Evolutionary conservation across 2,797 vertebrate genomes (phyloP).

Genomic region (Falco berigora): DNA sequence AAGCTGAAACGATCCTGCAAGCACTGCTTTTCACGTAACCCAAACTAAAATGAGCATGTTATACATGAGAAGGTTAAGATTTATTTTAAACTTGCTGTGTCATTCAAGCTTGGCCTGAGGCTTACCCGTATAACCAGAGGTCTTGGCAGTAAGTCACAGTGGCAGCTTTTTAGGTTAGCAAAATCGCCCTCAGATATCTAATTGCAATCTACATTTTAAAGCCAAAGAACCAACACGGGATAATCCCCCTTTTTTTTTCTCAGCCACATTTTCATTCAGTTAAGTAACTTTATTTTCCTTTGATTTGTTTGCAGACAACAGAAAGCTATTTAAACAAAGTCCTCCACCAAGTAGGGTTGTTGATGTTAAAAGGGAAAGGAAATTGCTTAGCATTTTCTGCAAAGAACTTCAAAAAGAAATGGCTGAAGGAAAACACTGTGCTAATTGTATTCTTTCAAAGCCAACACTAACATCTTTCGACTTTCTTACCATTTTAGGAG

Average conservation of each 20-base stretch:
- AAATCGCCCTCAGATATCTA: background rate
- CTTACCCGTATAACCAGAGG: background rate
- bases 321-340: constrained; percentile 10
- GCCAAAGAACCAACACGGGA: background rate
- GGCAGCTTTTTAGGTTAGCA: background rate
- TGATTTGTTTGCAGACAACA: constrained; percentile 32
- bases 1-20: background rate
- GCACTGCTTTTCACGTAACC: background rate
- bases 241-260: background rate
- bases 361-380: constrained; percentile 27
- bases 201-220: background rate
- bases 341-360: background rate
- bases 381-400: constrained; percentile 22
- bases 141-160: background rate
- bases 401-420: constrained; percentile 21
- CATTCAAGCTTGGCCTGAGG: constrained; percentile 5
- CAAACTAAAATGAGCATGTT: background rate
- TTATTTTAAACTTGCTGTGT: constrained; percentile 40
- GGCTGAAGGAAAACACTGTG: background rate
- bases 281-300: constrained; percentile 53
- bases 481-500: constrained; percentile 9
- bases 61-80: background rate
- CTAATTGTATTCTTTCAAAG: constrained; percentile 26
- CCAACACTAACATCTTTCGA: constrained; percentile 5
- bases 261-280: background rate